These are phyloP conservation scores for Leptinotarsa rubiginosa DNA, from an alignment of 2,888 invertebrate genomes.

Conservation along the genomic window DNA sequence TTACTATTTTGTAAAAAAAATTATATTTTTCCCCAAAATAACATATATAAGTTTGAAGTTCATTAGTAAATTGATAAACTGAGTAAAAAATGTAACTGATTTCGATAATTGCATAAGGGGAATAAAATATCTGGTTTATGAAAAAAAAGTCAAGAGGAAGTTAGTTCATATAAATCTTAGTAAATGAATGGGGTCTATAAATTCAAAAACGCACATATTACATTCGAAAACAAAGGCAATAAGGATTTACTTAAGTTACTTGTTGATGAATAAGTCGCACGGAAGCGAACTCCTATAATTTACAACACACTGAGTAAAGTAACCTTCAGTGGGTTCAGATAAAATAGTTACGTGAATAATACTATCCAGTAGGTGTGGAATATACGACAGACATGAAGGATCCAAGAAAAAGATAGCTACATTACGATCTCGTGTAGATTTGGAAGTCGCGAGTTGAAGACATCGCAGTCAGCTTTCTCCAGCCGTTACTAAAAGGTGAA, in stretches of 20 bases:
- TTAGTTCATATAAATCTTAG: no score
- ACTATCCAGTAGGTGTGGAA: slow-evolving; percentile 17
- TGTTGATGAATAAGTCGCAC: slow-evolving; percentile 4
- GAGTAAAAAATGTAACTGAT: no score
- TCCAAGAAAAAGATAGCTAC: slow-evolving; percentile 41
- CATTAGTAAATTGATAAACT: no score
- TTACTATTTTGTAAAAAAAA: no score
- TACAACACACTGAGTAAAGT: slow-evolving; percentile 5
- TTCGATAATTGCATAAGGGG: no score
- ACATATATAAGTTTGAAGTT: no score
- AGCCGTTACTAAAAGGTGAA: slow-evolving; percentile 59
- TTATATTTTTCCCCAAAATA: no score
- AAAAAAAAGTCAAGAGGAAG: no score
- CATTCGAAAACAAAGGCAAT: slow-evolving; percentile 5
- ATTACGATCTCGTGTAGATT: slow-evolving; percentile 40
- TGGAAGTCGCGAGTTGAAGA: slow-evolving; percentile 52
- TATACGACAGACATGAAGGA: slow-evolving; percentile 43
- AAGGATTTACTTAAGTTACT: neutral
- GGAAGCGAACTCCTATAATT: slow-evolving; percentile 12
- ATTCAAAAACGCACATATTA: no score
- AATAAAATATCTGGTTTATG: no score
- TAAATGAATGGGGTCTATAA: no score
- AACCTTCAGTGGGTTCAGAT: slow-evolving; percentile 32
- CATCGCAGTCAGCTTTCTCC: slow-evolving; percentile 59
- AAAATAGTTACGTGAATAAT: slow-evolving; percentile 31